Conservation (phyloP, 2,797 vertebrate species). For the Tolypeutes matacus region DNA sequence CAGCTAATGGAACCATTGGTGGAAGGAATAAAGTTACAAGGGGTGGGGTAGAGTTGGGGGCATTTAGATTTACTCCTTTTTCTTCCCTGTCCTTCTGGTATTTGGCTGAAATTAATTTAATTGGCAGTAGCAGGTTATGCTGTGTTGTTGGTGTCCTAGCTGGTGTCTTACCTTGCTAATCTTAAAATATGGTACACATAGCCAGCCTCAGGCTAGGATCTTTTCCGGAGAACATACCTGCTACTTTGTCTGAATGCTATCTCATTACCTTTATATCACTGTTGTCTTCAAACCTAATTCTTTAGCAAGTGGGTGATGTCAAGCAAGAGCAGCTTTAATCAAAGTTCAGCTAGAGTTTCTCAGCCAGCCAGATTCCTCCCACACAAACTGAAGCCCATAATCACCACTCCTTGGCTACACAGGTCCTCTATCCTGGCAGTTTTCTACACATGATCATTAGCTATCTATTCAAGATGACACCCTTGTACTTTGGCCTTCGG, state of each 20-base stretch:
- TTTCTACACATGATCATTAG: neutral
- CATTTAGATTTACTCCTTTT: neutral
- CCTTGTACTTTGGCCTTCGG: neutral
- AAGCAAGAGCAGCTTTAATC: conserved; percentile 32
- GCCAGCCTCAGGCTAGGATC: neutral
- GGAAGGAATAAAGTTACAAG: neutral
- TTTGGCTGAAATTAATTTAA: conserved; percentile 43
- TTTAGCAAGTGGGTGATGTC: neutral
- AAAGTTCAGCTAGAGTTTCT: neutral
- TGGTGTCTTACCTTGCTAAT: neutral
- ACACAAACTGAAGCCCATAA: neutral
- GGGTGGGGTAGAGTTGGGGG: neutral
- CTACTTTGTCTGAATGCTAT: neutral
- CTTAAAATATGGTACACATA: neutral
- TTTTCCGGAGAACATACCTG: neutral
- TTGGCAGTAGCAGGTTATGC: neutral
- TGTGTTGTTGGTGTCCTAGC: neutral
- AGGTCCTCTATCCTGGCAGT: neutral
- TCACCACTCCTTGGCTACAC: neutral
- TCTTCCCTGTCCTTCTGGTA: neutral
- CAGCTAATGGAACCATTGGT: neutral
- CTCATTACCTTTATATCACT: conserved; percentile 26
- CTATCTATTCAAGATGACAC: neutral
- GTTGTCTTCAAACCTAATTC: conserved; percentile 43
- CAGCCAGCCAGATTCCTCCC: neutral